Percentiles rank a stretch among this genome's conserved stretches.
Conservation (phyloP, 1,140 invertebrate genomes). For the Anastatus disparis region DNA sequence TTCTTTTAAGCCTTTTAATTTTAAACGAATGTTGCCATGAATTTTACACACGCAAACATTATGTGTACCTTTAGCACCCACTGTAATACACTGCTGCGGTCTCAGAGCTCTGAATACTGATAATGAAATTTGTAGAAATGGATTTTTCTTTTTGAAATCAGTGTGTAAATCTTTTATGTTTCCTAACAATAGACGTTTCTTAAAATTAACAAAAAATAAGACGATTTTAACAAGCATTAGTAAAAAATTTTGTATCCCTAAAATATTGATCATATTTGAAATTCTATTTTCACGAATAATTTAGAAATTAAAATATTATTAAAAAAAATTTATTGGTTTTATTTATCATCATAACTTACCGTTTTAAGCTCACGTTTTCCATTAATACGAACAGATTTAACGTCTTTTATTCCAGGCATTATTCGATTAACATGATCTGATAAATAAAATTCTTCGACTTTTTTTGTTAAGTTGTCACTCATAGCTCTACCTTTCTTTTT, state of each 20-base stretch:
- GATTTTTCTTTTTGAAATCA: conserved; percentile 24
- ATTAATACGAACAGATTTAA: conserved; percentile 17
- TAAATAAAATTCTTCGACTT: conserved; percentile 9
- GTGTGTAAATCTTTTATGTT: too few species aligned
- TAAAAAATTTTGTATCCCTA: too few species aligned
- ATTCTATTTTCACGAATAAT: too few species aligned
- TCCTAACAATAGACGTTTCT: not conserved
- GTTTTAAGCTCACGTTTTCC: not conserved
- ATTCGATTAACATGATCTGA: conserved; percentile 14
- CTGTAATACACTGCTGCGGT: conserved; percentile 16
- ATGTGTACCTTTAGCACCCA: not conserved
- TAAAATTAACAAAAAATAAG: not conserved
- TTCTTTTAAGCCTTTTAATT: not conserved
- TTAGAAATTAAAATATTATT: not conserved
- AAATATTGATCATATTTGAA: too few species aligned
- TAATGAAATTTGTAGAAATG: conserved; percentile 2
- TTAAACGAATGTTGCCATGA: conserved; percentile 6
- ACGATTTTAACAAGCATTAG: not conserved
- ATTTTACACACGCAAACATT: too few species aligned
- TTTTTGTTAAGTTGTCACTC: not conserved
- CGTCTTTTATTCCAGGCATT: conserved; percentile 20
- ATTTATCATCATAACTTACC: not conserved
- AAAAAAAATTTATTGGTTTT: not conserved
- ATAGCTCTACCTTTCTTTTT: conserved; percentile 9
- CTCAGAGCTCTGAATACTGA: conserved; percentile 7